Base-by-base conservation (phyloP, 2,113 vertebrate species). In the Astatotilapia flaviijosephi region DNA sequence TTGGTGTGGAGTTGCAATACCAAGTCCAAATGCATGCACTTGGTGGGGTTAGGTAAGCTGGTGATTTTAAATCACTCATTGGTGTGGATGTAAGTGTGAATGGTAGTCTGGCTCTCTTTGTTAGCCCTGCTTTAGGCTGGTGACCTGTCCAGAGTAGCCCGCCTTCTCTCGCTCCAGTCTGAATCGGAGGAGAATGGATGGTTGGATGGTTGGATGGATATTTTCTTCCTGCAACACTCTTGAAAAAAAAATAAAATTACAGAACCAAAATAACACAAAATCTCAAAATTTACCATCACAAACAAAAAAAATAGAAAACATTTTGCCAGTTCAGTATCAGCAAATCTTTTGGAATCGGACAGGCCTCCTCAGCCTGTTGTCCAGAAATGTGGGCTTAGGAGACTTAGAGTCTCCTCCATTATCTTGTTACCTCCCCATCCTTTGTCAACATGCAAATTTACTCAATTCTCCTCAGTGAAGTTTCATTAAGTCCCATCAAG, bases 371-470 rank as follows among this genome's bases (percentile, higher is more conserved):
- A 65, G 75, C 31, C 33, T 40, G 53, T 80, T 68, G 23, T 26
- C 7, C 7, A 33, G 4, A 84, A 82, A 65, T 49, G 23, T 60
- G 49, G 56, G 58, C 80, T 85, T 92, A 40, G 45, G 35, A 79
- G 77, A 33, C 65, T 82, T 33, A 73, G 54, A 23, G 28, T 19
- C 14, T n/a, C 82, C 35, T 51, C 84, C 40, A 91, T 92, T 92
- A 89, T 88, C 79, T 75, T 82, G 33, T 62, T 70, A 58, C 80
- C 77, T 51, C 82, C 37, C 89, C 62, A 35, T 82, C 86, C 85
- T 91, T 90, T 91, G 84, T 92, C 89, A 86, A 83, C 84, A 92
- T 93, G 91, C 91, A 94, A 94, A 93, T 91, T 65, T 14, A 49
- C 53, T 84, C 84, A 83, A 82, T 90, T 91, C 88, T 91, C 87